phyloP scores from a whole-genome alignment of 1,140 invertebrate species.

The Pogonognathellus flavescens region DNA sequence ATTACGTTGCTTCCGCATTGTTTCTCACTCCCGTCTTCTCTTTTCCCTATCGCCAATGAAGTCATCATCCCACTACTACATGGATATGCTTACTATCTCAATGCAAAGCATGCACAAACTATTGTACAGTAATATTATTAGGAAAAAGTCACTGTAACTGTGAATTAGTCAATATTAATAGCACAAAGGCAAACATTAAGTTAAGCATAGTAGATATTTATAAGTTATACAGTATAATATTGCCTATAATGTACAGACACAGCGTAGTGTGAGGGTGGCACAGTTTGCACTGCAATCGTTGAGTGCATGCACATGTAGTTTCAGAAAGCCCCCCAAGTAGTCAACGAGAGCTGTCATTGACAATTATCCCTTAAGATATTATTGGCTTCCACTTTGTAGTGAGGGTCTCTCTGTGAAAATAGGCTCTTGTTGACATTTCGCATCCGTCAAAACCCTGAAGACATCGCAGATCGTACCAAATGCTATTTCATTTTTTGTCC shows the following conservation, averaged over 20 bases:
- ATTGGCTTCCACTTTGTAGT: constrained; percentile 60
- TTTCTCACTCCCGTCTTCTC: not conserved
- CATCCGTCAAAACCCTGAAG: not conserved
- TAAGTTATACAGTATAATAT: too few relatives aligned
- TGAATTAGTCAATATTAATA: too few relatives aligned
- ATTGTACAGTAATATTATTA: too few relatives aligned
- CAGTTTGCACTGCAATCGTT: not conserved
- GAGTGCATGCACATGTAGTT: not conserved
- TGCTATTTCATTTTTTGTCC: not conserved
- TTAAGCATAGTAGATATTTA: too few relatives aligned
- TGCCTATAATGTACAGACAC: too few relatives aligned
- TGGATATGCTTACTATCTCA: too few relatives aligned
- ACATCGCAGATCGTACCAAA: not conserved
- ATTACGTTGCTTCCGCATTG: not conserved
- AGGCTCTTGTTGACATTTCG: constrained; percentile 12
- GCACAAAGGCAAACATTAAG: too few relatives aligned
- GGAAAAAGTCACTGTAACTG: too few relatives aligned
- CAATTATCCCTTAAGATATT: constrained; percentile 64
- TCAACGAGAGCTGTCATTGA: constrained; percentile 59
- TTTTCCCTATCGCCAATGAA: not conserved
- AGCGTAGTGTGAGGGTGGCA: not conserved
- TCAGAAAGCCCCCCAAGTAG: constrained; percentile 45
- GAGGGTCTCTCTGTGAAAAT: constrained; percentile 45
- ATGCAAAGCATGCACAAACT: too few relatives aligned
- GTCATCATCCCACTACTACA: too few relatives aligned